These are phyloP conservation scores for Montipora sp. DNA, from an alignment of 64 coral and sea anemone species.

Conservation along the genomic window DNA sequence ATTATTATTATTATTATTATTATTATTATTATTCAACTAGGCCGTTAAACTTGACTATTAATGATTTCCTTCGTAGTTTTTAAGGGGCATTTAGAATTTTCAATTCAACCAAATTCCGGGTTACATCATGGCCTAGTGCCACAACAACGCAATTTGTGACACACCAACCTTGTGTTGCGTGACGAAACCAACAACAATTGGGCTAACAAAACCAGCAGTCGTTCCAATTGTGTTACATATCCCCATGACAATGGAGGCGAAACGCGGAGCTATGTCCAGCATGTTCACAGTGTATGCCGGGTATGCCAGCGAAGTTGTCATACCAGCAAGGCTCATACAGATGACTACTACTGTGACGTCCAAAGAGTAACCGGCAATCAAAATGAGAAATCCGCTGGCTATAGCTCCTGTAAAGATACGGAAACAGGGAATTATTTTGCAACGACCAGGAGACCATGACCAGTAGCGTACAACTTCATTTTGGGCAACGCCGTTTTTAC, in stretches of 20 bases:
- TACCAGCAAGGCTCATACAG: conserved; percentile 81
- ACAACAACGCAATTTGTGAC: background rate
- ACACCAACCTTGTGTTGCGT: conserved; percentile 75
- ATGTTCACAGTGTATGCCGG: conserved; percentile 96
- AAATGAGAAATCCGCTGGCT: conserved; percentile 51
- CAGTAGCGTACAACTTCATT: no score
- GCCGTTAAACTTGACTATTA: no score
- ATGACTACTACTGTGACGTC: conserved; percentile 70
- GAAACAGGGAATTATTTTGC: no score
- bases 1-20: no score
- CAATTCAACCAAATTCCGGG: no score
- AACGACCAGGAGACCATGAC: no score
- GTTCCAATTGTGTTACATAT: conserved; percentile 84
- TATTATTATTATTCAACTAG: no score
- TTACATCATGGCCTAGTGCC: no score
- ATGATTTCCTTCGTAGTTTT: no score
- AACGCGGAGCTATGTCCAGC: conserved; percentile 88
- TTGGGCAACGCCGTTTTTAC: no score
- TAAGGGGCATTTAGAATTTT: no score
- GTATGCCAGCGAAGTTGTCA: conserved; percentile 80
- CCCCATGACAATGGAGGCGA: conserved; percentile 83
- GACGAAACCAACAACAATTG: conserved; percentile 86
- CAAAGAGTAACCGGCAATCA: conserved; percentile 79
- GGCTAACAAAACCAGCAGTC: conserved; percentile 85
- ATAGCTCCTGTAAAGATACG: conserved; percentile 51